phyloP scores from a whole-genome alignment of 2,888 invertebrate species.

The Charanyca ferruginea region DNA sequence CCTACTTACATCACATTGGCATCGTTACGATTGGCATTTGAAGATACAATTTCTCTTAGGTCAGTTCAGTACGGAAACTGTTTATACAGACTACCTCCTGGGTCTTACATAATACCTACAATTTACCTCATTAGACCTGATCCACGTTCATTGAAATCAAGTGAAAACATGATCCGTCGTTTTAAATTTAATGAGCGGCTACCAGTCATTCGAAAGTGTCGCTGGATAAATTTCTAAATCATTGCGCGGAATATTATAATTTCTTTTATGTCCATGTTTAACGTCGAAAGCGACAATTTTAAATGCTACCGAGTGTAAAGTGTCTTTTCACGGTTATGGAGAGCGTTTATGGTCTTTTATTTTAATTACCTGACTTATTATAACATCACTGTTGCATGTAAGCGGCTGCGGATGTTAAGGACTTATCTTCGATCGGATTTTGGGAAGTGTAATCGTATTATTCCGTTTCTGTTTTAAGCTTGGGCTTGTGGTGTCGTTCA shows the following conservation, averaged over 20 bases:
- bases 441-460: neutral
- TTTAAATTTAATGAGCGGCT: constrained; percentile 56
- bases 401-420: neutral
- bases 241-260: constrained; percentile 60
- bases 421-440: neutral
- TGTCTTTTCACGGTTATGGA: constrained; percentile 45
- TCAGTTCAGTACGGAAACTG: constrained; percentile 21
- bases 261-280: constrained; percentile 56
- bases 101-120: constrained; percentile 40
- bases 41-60: constrained; percentile 3
- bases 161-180: constrained; percentile 54
- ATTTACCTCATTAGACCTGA: constrained; percentile 43
- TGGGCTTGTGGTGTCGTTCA: no score
- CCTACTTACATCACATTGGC: neutral
- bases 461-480: neutral
- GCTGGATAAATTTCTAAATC: constrained; percentile 60
- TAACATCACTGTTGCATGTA: constrained; percentile 3
- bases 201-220: constrained; percentile 55
- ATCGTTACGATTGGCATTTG: neutral
- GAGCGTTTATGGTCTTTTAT: constrained; percentile 22
- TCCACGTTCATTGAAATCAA: constrained; percentile 48
- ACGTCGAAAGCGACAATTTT: constrained; percentile 53
- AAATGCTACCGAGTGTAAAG: constrained; percentile 37
- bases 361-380: constrained; percentile 10
- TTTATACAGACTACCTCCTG: constrained; percentile 1